Evolutionary conservation across 1,140 invertebrate species (phyloP).

Genomic region (Habropoda laboriosa): DNA sequence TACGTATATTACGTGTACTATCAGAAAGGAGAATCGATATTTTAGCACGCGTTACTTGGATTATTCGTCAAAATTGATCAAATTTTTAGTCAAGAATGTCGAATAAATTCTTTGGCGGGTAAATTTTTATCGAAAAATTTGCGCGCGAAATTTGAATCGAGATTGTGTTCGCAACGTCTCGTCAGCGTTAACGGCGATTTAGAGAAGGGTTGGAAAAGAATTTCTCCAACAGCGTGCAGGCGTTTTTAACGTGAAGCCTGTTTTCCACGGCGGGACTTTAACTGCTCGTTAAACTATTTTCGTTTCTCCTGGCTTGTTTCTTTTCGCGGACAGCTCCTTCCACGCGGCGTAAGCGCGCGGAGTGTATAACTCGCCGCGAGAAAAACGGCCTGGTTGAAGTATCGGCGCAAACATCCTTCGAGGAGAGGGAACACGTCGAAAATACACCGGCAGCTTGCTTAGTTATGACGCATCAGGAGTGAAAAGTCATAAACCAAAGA

Average conservation of each 20-base stretch:
- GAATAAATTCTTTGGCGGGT: too few species aligned
- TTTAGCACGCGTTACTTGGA: too few species aligned
- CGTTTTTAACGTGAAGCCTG: constrained; percentile 24
- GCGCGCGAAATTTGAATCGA: not conserved
- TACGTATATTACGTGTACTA: too few species aligned
- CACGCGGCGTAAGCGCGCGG: not conserved
- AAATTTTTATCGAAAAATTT: not conserved
- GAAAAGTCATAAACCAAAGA: not conserved
- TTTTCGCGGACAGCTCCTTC: constrained; percentile 12
- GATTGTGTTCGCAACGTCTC: not conserved
- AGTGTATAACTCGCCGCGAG: not conserved
- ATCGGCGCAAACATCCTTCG: not conserved
- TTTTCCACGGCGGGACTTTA: constrained; percentile 32
- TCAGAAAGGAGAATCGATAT: too few species aligned
- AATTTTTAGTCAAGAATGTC: too few species aligned
- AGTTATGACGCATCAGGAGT: not conserved
- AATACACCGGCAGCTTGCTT: constrained; percentile 1
- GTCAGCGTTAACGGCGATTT: constrained; percentile 1
- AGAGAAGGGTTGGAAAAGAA: not conserved
- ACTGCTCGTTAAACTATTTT: constrained; percentile 45
- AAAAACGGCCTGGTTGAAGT: not conserved
- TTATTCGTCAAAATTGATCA: too few species aligned
- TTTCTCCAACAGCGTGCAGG: not conserved
- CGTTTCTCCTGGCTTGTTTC: constrained; percentile 12
- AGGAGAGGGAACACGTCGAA: not conserved